Conservation (phyloP, 2,888 invertebrate genomes). For the Harmothoe impar region DNA sequence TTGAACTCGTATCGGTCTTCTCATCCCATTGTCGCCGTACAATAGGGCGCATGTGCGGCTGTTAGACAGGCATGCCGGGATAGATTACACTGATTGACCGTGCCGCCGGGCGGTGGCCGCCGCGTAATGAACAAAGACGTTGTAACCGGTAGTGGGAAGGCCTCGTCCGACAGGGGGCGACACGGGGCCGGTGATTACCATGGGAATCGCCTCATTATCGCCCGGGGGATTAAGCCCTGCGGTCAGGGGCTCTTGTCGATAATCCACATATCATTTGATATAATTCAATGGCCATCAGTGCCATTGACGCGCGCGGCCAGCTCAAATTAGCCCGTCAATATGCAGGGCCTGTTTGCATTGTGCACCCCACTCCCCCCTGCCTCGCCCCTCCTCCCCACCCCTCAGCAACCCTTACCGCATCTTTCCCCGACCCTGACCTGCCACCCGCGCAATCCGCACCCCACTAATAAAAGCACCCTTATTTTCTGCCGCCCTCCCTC, state of each 20-base stretch:
- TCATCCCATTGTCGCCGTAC: conserved; percentile 47
- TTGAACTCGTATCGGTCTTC: conserved; percentile 49
- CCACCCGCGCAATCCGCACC: neutral
- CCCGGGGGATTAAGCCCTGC: conserved; percentile 54
- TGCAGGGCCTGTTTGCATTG: conserved; percentile 56
- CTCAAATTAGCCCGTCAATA: conserved; percentile 54
- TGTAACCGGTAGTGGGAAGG: conserved; percentile 16
- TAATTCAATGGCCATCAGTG: conserved; percentile 61
- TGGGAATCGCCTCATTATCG: conserved; percentile 62
- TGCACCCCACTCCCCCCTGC: neutral
- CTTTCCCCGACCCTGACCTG: neutral
- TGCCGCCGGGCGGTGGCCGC: neutral
- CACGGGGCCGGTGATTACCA: conserved; percentile 52
- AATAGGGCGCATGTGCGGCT: conserved; percentile 44
- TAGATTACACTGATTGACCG: conserved; percentile 61
- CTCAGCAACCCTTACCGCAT: neutral
- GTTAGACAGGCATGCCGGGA: conserved; percentile 58
- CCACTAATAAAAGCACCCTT: conserved; percentile 9
- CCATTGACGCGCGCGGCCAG: conserved; percentile 4
- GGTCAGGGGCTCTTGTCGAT: conserved; percentile 51
- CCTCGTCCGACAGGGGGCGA: conserved; percentile 34
- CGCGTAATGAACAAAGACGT: conserved; percentile 47
- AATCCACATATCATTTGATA: conserved; percentile 62
- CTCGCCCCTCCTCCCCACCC: conserved; percentile 10
- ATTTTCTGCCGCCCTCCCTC: neutral